Base-by-base conservation (phyloP, 2,888 invertebrate species). In the Melipona bicolor region DNA sequence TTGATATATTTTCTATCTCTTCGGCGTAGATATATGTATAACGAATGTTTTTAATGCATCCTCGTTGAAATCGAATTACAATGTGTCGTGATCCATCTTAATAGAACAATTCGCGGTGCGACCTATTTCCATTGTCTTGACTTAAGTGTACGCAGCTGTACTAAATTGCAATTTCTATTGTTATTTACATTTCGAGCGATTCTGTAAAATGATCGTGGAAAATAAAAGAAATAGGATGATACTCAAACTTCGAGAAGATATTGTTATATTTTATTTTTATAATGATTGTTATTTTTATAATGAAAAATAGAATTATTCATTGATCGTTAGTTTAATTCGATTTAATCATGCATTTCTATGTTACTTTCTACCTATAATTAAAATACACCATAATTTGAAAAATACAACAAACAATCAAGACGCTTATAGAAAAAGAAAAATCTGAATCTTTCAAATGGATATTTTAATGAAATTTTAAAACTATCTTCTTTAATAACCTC, bases 61-160 rank as follows among this genome's bases (percentile, higher is more conserved):
- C 50, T 24, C 36, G 72, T 70, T 69, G 52, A 68, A 79, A 81
- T 88, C 59, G 65, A 83, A 83, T 80, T 77, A 85, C 68, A n/a
- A 84, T 80, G 62, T 68, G 70, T 74, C 64, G 65, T 69, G 79
- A 86, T 72, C 76, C 68, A 82, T 83, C 80, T 75, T 79, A 85
- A 78, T 81, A 69, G 79, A 84, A 71, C 75, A 73, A 65, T 75
- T 82, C 54, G 81, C 68, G 68, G 68, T 59, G 73, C 82, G 89
- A 90, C 87, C 85, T 70, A 86, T 90, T 89, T 89, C 73, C 84
- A 79, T 76, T 68, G 76, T 76, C 79, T 87, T 84, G 80, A 64
- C 80, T 78, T 72, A 77, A 87, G 78, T 70, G 73, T 79, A 54
- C 72, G 64, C 73, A 77, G 81, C 84, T 79, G 84, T 69, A 54